A percentile compares a stretch with the other conserved stretches of the same genome.
phyloP scores from a whole-genome alignment of 2,888 invertebrate species.

The Sericinus montela region DNA sequence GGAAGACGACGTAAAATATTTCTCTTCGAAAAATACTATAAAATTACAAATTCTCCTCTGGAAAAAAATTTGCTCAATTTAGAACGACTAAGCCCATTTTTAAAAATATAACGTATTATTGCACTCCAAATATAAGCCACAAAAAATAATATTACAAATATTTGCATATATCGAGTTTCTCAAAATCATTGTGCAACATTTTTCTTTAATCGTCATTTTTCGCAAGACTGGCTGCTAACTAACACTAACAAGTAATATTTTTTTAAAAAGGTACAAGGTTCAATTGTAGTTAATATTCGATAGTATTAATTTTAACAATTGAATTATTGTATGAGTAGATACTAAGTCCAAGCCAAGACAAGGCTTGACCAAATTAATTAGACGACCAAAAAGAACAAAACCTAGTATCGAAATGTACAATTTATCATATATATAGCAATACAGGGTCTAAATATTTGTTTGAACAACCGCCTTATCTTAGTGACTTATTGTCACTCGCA shows the following conservation, averaged over 20 bases:
- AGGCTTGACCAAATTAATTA: too few species aligned
- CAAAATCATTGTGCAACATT: conserved; percentile 24
- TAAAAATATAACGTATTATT: conserved; percentile 28
- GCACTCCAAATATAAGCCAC: conserved; percentile 33
- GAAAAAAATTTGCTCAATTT: neutral
- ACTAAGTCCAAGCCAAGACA: too few species aligned
- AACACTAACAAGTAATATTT: neutral
- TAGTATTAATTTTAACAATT: too few species aligned
- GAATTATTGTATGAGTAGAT: too few species aligned
- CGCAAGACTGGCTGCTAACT: too few species aligned
- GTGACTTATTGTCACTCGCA: conserved; percentile 29
- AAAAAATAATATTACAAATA: conserved; percentile 27
- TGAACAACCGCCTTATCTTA: neutral
- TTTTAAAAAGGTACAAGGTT: too few species aligned
- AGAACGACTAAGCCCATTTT: conserved; percentile 7
- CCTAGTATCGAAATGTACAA: too few species aligned
- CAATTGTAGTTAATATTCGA: too few species aligned
- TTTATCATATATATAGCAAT: too few species aligned
- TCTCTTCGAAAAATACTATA: neutral
- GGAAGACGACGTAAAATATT: conserved; percentile 13
- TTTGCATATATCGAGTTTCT: conserved; percentile 29
- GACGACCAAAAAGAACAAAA: too few species aligned
- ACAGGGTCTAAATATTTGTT: neutral
- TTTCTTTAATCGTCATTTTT: too few species aligned
- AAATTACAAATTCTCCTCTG: neutral